Conservation (phyloP, 2,797 vertebrate genomes). For the Sebastes trivittatus region DNA sequence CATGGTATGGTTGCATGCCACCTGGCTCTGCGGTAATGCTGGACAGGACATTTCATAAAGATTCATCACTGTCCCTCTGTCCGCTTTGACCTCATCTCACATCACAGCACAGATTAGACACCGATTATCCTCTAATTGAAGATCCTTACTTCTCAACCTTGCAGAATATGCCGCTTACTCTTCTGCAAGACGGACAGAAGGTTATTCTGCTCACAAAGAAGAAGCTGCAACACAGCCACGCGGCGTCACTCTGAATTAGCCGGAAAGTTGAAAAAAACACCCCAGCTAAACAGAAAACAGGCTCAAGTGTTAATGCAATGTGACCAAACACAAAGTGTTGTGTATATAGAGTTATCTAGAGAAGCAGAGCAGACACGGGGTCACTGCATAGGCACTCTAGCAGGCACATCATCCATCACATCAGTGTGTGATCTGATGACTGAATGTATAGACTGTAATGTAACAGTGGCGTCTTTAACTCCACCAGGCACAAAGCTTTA, state of each 20-base stretch:
- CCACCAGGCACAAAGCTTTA: constrained; percentile 52
- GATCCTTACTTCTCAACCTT: constrained; percentile 79
- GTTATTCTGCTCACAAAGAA: constrained; percentile 35
- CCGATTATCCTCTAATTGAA: constrained; percentile 82
- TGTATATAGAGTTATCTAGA: constrained; percentile 62
- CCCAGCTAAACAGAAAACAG: constrained; percentile 14
- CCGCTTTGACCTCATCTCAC: constrained; percentile 83
- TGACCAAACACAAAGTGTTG: constrained; percentile 38
- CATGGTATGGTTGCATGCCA: constrained; percentile 43
- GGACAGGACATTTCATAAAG: constrained; percentile 79
- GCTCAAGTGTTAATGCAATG: constrained; percentile 24
- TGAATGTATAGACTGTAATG: constrained; percentile 66
- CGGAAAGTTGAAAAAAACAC: background rate
- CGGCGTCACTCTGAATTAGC: constrained; percentile 19
- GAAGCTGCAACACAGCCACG: constrained; percentile 9
- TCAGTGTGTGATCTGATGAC: constrained; percentile 65
- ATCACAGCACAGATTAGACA: constrained; percentile 80
- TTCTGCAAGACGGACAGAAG: constrained; percentile 56
- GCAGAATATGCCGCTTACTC: constrained; percentile 68
- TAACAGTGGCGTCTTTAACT: constrained; percentile 63
- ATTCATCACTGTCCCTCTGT: constrained; percentile 82
- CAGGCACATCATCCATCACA: constrained; percentile 73
- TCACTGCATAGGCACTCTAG: constrained; percentile 56
- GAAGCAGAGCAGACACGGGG: constrained; percentile 60
- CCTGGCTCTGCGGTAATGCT: constrained; percentile 63